A percentile compares a stretch with the other conserved stretches of the same genome.
phyloP scores from a whole-genome alignment of 2,797 vertebrate genomes.

The Xenopus petersii region DNA sequence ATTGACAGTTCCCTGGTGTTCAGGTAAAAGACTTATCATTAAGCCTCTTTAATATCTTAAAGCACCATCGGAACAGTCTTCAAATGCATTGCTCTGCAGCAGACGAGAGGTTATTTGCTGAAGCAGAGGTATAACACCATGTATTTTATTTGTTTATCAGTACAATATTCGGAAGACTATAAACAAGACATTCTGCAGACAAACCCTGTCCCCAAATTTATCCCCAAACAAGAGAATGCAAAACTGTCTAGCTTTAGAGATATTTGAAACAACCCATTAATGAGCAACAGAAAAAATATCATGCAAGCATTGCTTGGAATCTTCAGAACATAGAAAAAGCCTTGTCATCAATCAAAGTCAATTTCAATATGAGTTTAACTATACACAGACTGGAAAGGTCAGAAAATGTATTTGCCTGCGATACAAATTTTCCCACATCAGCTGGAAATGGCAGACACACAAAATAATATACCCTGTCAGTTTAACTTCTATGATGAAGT shows the following conservation, averaged over 20 bases:
- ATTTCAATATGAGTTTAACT: too few relatives aligned
- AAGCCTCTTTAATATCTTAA: background rate
- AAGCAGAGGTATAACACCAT: slow-evolving; percentile 26
- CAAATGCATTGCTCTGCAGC: slow-evolving; percentile 14
- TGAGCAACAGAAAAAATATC: slow-evolving; percentile 16
- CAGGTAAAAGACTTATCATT: too few relatives aligned
- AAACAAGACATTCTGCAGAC: slow-evolving; percentile 48
- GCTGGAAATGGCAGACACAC: too few relatives aligned
- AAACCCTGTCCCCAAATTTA: slow-evolving; percentile 11
- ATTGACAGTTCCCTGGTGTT: too few relatives aligned
- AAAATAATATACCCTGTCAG: too few relatives aligned
- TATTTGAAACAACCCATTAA: slow-evolving; percentile 31
- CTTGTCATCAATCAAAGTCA: background rate
- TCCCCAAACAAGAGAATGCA: slow-evolving; percentile 33
- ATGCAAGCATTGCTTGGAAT: slow-evolving; percentile 27
- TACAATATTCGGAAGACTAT: slow-evolving; percentile 47
- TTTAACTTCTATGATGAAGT: too few relatives aligned
- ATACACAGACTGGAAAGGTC: too few relatives aligned
- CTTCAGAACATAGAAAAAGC: slow-evolving; percentile 19
- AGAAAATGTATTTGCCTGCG: too few relatives aligned
- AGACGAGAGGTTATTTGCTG: slow-evolving; percentile 32
- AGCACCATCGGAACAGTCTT: background rate
- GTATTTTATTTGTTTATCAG: slow-evolving; percentile 13
- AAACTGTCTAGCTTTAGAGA: slow-evolving; percentile 28
- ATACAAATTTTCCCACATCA: too few relatives aligned